Evolutionary conservation across 2,888 invertebrate genomes (phyloP).

Genomic region (Lasioglossum malachurum): DNA sequence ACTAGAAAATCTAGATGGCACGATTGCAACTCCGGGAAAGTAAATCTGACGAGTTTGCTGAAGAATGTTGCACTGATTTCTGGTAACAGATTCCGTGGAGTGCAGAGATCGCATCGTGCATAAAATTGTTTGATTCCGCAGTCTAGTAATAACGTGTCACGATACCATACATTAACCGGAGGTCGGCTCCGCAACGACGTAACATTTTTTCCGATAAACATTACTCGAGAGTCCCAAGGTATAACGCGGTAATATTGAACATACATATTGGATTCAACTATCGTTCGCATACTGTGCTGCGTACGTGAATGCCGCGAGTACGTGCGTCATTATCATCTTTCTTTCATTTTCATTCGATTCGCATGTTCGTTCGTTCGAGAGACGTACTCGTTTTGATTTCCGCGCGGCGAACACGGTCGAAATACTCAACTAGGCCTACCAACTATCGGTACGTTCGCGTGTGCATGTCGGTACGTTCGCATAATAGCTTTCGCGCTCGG

Average conservation of each 20-base stretch:
- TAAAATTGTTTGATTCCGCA: not conserved
- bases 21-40: too few species aligned
- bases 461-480: conserved; percentile 47
- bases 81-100: not conserved
- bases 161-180: conserved; percentile 10
- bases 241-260: conserved; percentile 61
- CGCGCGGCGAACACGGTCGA: conserved; percentile 57
- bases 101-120: not conserved
- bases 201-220: conserved; percentile 68
- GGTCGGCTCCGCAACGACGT: conserved; percentile 60
- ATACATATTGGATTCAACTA: conserved; percentile 42
- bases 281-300: conserved; percentile 15
- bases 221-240: conserved; percentile 71
- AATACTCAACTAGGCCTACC: conserved; percentile 65
- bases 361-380: conserved; percentile 20
- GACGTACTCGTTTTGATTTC: conserved; percentile 50
- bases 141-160: conserved; percentile 13
- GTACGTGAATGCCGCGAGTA: conserved; percentile 17
- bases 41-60: not conserved
- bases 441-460: conserved; percentile 58
- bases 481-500: conserved; percentile 35
- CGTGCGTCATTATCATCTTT: not conserved
- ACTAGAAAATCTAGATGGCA: not conserved
- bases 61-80: not conserved
- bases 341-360: not conserved